Evolutionary conservation across 2,888 invertebrate species (phyloP).

Genomic region (Protonemura montana): DNA sequence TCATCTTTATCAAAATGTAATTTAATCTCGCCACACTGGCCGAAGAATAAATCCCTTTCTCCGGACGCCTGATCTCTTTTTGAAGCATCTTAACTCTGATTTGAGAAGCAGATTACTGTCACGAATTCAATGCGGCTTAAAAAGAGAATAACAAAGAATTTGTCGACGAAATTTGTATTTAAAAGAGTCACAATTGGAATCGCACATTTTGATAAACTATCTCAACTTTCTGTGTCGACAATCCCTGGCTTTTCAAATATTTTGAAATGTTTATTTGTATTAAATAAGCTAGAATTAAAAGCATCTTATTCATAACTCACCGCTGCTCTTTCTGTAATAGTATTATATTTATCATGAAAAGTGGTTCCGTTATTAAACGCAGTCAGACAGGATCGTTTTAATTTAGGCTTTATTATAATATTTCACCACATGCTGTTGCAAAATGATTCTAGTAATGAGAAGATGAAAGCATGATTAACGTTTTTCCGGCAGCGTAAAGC

Average conservation of each 20-base stretch:
- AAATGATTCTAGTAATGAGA: background rate
- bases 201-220: conserved; percentile 20
- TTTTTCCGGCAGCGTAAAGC: background rate
- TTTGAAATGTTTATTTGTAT: conserved; percentile 14
- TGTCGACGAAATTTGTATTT: background rate
- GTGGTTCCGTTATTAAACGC: background rate
- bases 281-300: background rate
- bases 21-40: conserved; percentile 19
- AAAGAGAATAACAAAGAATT: conserved; percentile 18
- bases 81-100: conserved; percentile 37
- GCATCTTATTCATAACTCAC: background rate
- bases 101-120: conserved; percentile 38
- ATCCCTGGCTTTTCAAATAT: background rate
- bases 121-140: conserved; percentile 16
- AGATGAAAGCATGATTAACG: conserved; percentile 12
- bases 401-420: conserved; percentile 12
- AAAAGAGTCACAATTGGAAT: background rate
- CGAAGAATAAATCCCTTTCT: conserved; percentile 23
- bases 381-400: background rate
- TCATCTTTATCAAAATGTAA: conserved; percentile 35
- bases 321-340: background rate
- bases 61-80: background rate
- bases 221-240: background rate
- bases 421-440: background rate
- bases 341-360: conserved; percentile 2